These are phyloP conservation scores for Pocota personata DNA, from an alignment of 2,888 invertebrate species.

Conservation along the genomic window DNA sequence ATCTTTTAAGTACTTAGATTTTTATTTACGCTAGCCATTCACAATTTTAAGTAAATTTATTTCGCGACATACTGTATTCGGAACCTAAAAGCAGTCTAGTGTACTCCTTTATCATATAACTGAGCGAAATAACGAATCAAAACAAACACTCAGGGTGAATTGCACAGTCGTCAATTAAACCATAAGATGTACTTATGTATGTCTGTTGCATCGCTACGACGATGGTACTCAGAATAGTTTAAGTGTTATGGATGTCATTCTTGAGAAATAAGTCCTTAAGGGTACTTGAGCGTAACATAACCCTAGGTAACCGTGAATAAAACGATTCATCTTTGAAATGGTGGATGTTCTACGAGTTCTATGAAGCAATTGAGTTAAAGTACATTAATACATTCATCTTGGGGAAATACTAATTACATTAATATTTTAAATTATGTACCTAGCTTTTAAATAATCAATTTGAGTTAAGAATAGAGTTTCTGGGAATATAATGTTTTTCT, in stretches of 20 bases:
- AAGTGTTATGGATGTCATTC: slow-evolving; percentile 36
- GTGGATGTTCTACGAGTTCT: not conserved
- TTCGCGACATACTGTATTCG: not conserved
- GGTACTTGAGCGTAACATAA: slow-evolving; percentile 19
- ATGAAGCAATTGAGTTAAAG: not conserved
- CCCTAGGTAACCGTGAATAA: slow-evolving; percentile 4
- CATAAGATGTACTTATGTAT: slow-evolving; percentile 12
- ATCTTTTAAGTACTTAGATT: too few species aligned
- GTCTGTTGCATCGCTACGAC: not conserved
- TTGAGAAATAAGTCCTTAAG: slow-evolving; percentile 4
- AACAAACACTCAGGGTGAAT: slow-evolving; percentile 15
- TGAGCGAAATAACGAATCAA: not conserved
- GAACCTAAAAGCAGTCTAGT: not conserved
- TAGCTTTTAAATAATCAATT: too few species aligned
- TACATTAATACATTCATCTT: not conserved
- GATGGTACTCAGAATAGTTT: slow-evolving; percentile 14
- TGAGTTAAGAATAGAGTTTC: too few species aligned
- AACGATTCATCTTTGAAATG: slow-evolving; percentile 3
- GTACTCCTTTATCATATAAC: not conserved
- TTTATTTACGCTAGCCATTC: too few species aligned
- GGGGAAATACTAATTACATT: not conserved
- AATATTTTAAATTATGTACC: not conserved
- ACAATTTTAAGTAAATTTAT: too few species aligned
- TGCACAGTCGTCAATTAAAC: slow-evolving; percentile 36
- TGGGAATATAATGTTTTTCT: too few species aligned